Percentiles rank a stretch among this genome's conserved stretches.
These are phyloP conservation scores for Tetheella fluctuosa DNA, from an alignment of 2,888 invertebrate genomes.

Conservation along the genomic window DNA sequence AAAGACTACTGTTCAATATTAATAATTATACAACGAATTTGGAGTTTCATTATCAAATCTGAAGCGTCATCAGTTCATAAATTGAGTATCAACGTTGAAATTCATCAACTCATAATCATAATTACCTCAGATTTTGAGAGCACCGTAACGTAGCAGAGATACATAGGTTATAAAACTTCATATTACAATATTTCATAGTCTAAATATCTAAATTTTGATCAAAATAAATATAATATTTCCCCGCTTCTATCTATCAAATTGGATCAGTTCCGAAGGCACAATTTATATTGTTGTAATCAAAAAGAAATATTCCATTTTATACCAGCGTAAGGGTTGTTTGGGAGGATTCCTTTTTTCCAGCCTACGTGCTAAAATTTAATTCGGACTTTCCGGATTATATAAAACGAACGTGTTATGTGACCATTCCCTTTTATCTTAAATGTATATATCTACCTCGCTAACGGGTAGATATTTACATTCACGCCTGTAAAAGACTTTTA, in stretches of 20 bases:
- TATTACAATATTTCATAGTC: no score
- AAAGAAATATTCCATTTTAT: constrained; percentile 83
- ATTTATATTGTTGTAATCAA: constrained; percentile 84
- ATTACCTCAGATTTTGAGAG: no score
- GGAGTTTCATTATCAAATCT: no score
- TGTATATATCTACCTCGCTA: constrained; percentile 5
- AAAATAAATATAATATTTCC: neutral
- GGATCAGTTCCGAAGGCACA: constrained; percentile 57
- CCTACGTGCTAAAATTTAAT: constrained; percentile 82
- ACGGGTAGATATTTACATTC: constrained; percentile 15
- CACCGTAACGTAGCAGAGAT: no score
- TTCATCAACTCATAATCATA: no score
- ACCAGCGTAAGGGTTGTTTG: constrained; percentile 70
- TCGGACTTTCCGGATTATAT: constrained; percentile 77
- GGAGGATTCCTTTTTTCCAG: constrained; percentile 64
- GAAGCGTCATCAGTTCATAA: no score
- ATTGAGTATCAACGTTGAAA: no score
- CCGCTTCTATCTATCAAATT: constrained; percentile 29
- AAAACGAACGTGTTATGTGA: constrained; percentile 60
- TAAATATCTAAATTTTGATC: no score
- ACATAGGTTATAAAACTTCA: no score
- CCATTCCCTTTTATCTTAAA: constrained; percentile 47
- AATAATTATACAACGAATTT: no score
- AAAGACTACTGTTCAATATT: no score
- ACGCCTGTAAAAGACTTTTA: neutral